These are phyloP conservation scores for Stenurella melanura DNA, from an alignment of 2,888 invertebrate genomes.

Conservation along the genomic window DNA sequence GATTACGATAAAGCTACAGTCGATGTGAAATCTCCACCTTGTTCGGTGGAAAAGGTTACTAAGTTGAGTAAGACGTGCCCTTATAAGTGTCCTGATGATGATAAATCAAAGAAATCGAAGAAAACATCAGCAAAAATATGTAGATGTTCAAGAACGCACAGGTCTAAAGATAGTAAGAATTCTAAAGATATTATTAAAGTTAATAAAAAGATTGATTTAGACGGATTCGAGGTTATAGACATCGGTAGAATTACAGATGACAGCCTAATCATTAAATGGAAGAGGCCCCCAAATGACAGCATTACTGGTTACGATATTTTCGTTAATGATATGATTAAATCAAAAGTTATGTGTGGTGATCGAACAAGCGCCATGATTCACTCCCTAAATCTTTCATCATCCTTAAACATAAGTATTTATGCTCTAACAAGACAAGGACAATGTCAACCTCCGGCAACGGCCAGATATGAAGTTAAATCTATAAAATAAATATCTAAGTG, in stretches of 20 bases:
- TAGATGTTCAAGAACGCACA: slow-evolving; percentile 52
- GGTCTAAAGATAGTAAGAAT: neutral
- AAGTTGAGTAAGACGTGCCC: neutral
- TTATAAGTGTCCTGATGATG: too few species aligned
- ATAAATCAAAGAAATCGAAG: slow-evolving; percentile 17
- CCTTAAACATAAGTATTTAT: slow-evolving; percentile 63
- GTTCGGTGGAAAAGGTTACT: slow-evolving; percentile 38
- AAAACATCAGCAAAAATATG: slow-evolving; percentile 42
- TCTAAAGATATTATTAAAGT: neutral
- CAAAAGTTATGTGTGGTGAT: slow-evolving; percentile 62
- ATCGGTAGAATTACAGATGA: slow-evolving; percentile 63
- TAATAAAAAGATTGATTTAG: slow-evolving; percentile 43
- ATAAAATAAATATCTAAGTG: neutral
- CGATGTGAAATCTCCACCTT: slow-evolving; percentile 37
- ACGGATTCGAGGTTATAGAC: slow-evolving; percentile 62
- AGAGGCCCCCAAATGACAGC: slow-evolving; percentile 51
- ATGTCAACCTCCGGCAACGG: slow-evolving; percentile 64
- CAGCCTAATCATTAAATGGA: slow-evolving; percentile 65
- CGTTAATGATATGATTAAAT: slow-evolving; percentile 61
- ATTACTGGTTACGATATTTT: slow-evolving; percentile 64
- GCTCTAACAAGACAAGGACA: slow-evolving; percentile 61
- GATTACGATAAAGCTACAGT: slow-evolving; percentile 56
- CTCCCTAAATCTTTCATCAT: slow-evolving; percentile 58
- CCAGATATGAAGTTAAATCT: slow-evolving; percentile 61
- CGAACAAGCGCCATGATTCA: slow-evolving; percentile 64